Evolutionary conservation across 1,140 invertebrate species (phyloP).

Genomic region (Geopemphigus sp.): DNA sequence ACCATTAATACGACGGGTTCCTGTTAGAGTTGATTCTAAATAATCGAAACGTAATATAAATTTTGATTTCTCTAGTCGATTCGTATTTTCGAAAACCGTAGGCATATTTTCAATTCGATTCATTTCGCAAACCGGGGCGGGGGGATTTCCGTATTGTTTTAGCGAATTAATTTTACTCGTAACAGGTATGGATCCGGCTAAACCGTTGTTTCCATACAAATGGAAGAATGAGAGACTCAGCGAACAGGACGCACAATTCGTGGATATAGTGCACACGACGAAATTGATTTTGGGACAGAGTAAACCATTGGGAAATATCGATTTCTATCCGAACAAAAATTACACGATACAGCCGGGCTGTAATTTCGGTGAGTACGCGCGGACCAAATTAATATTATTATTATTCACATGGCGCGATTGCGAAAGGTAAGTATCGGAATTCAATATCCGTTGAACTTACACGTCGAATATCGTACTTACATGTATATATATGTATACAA

Average conservation of each 20-base stretch:
- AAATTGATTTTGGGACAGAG: slow-evolving; percentile 60
- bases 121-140: too few relatives aligned
- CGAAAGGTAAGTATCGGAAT: not conserved
- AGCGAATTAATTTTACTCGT: too few relatives aligned
- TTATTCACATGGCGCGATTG: not conserved
- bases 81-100: too few relatives aligned
- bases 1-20: too few relatives aligned
- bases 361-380: not conserved
- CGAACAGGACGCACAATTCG: slow-evolving; percentile 65
- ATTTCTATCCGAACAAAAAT: slow-evolving; percentile 80
- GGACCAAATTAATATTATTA: not conserved
- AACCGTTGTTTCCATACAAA: slow-evolving; percentile 65
- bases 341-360: slow-evolving; percentile 61
- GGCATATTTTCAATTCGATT: too few relatives aligned
- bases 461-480: too few relatives aligned
- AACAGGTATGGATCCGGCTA: slow-evolving; percentile 72
- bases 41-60: too few relatives aligned
- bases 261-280: slow-evolving; percentile 73
- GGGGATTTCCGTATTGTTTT: too few relatives aligned
- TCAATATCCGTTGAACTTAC: not conserved
- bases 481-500: too few relatives aligned
- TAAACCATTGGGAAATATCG: slow-evolving; percentile 65
- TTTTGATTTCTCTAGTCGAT: too few relatives aligned
- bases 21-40: too few relatives aligned
- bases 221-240: slow-evolving; percentile 60